These are phyloP conservation scores for Platorchestia sp. DNA, from an alignment of 1,140 invertebrate species.

Conservation along the genomic window DNA sequence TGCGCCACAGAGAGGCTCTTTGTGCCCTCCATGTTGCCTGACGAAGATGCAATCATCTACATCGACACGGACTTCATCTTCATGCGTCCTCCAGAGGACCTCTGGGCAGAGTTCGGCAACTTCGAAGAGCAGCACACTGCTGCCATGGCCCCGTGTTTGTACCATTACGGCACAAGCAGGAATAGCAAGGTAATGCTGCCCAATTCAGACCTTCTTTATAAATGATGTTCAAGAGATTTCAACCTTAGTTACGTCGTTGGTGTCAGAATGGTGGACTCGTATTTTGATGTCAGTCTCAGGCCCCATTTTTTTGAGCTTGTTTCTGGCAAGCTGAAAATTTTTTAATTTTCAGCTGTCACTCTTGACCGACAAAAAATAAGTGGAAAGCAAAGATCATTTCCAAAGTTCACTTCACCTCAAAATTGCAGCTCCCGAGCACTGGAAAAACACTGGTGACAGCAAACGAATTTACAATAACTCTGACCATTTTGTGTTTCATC, in stretches of 20 bases:
- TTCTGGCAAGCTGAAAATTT: neutral
- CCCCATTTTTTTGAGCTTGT: neutral
- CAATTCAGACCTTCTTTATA: neutral
- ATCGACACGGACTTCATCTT: slow-evolving; percentile 65
- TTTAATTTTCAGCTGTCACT: no score
- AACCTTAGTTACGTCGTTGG: neutral
- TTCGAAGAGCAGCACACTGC: slow-evolving; percentile 61
- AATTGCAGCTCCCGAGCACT: no score
- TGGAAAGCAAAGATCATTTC: no score
- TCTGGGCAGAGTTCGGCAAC: slow-evolving; percentile 60
- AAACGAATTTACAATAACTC: no score
- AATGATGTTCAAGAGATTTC: neutral
- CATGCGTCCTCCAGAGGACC: slow-evolving; percentile 61
- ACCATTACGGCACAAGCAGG: slow-evolving; percentile 61
- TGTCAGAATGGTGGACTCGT: neutral
- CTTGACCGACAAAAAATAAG: no score
- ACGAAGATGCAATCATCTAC: slow-evolving; percentile 62
- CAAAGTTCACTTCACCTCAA: no score
- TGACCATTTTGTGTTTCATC: no score
- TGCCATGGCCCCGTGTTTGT: slow-evolving; percentile 65
- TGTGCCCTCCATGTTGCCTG: slow-evolving; percentile 62
- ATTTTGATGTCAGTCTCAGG: neutral
- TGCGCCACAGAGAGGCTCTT: slow-evolving; percentile 66
- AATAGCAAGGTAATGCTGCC: slow-evolving; percentile 57
- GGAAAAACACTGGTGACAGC: no score